phyloP scores from a whole-genome alignment of 2,888 invertebrate genomes.

The Cremastobaeus sp. region DNA sequence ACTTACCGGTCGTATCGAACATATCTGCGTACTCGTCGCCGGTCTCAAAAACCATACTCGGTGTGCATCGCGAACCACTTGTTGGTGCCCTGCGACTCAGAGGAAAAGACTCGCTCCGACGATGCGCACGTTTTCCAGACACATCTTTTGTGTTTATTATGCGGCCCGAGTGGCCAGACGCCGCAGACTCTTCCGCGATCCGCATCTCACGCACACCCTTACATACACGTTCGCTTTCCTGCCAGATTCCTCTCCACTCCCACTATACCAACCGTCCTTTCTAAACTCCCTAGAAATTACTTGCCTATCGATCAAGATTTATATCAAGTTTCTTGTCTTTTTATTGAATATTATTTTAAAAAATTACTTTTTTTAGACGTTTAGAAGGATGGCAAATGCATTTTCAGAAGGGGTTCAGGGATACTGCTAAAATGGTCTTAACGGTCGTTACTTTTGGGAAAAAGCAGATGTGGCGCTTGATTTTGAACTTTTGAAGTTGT shows the following conservation, averaged over 20 bases:
- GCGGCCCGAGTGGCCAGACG: slow-evolving; percentile 47
- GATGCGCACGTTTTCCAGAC: slow-evolving; percentile 32
- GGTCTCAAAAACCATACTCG: no score
- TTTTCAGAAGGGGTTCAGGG: no score
- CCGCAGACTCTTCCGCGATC: slow-evolving; percentile 46
- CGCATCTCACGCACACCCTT: slow-evolving; percentile 26
- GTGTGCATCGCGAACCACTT: neutral
- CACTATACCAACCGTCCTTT: slow-evolving; percentile 19
- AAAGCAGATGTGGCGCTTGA: no score
- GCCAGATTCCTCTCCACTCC: neutral
- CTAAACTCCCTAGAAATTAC: slow-evolving; percentile 27
- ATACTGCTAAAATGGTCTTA: no score
- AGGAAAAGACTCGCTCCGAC: slow-evolving; percentile 26
- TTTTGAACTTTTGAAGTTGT: no score
- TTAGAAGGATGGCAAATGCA: no score
- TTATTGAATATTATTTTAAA: no score
- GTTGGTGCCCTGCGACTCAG: slow-evolving; percentile 10
- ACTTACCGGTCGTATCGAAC: slow-evolving; percentile 30
- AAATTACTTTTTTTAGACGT: neutral
- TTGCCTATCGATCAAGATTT: slow-evolving; percentile 28
- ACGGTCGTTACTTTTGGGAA: no score
- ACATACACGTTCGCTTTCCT: slow-evolving; percentile 3
- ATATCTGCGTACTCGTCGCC: slow-evolving; percentile 33
- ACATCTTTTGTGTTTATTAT: slow-evolving; percentile 58
- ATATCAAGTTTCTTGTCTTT: no score